Conservation (phyloP, 2,797 vertebrate species). For the Psittacula derbiana region DNA sequence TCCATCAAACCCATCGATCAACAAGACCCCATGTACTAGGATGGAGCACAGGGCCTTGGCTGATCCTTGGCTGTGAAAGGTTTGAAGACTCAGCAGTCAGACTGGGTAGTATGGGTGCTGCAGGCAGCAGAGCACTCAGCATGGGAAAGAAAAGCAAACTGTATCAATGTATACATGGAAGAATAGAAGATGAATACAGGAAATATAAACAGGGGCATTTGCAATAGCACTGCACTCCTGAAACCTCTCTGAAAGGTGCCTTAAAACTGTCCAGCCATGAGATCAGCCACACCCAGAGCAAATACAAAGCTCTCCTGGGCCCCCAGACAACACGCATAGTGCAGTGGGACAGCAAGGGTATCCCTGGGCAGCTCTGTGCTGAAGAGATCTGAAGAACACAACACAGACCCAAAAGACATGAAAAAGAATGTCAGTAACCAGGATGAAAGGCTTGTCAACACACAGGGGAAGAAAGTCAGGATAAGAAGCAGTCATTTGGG, state of each 20-base stretch:
- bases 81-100: not conserved
- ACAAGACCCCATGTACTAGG: not conserved
- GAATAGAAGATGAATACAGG: not conserved
- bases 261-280: not conserved
- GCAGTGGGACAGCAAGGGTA: not conserved
- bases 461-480: not conserved
- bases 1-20: not conserved
- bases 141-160: not conserved
- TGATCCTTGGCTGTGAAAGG: not conserved
- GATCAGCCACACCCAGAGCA: not conserved
- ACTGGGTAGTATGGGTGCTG: not conserved
- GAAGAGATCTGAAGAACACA: not conserved
- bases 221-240: not conserved
- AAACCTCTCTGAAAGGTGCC: not conserved
- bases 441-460: conserved; percentile 27
- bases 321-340: not conserved
- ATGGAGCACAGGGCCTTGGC: not conserved
- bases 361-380: not conserved
- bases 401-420: not conserved
- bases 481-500: not conserved
- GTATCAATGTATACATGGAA: not conserved
- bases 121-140: not conserved
- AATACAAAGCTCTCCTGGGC: not conserved
- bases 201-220: not conserved
- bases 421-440: not conserved